Evolutionary conservation across 2,888 invertebrate species (phyloP).

Genomic region (Callyntrura guangdongensis): DNA sequence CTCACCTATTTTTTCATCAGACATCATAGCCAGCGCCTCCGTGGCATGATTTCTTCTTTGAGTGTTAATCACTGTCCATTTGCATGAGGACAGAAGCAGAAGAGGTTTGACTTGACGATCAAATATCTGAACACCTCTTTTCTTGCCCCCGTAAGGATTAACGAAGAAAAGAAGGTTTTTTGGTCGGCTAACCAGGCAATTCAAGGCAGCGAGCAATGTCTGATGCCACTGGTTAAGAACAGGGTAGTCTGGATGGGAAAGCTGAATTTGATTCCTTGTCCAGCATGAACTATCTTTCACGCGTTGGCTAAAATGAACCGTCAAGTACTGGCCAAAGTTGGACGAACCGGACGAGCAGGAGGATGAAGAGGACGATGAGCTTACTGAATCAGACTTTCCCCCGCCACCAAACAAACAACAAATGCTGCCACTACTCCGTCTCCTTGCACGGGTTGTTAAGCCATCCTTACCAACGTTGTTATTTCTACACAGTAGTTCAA

Average conservation of each 20-base stretch:
- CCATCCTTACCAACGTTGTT: slow-evolving; percentile 67
- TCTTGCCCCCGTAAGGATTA: slow-evolving; percentile 94
- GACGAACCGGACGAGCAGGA: slow-evolving; percentile 69
- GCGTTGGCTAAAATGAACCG: slow-evolving; percentile 82
- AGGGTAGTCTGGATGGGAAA: slow-evolving; percentile 81
- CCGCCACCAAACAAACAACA: slow-evolving; percentile 66
- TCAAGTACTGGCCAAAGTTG: slow-evolving; percentile 76
- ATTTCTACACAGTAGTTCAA: slow-evolving; percentile 78
- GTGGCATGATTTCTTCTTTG: slow-evolving; percentile 92
- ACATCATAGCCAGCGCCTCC: slow-evolving; percentile 89
- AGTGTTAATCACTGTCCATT: slow-evolving; percentile 90
- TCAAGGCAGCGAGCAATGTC: slow-evolving; percentile 74
- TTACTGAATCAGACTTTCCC: slow-evolving; percentile 27
- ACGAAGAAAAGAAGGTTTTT: slow-evolving; percentile 92
- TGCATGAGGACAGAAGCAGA: slow-evolving; percentile 89
- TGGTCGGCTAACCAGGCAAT: slow-evolving; percentile 88
- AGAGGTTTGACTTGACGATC: slow-evolving; percentile 91
- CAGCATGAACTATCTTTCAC: slow-evolving; percentile 80
- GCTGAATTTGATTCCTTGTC: slow-evolving; percentile 76
- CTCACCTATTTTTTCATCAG: slow-evolving; percentile 83
- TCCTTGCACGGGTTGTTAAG: slow-evolving; percentile 12
- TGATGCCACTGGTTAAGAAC: slow-evolving; percentile 82
- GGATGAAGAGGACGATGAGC: slow-evolving; percentile 63
- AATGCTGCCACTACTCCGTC: slow-evolving; percentile 46
- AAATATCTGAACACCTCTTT: slow-evolving; percentile 91